A percentile compares a stretch with the other conserved stretches of the same genome.
These are phyloP conservation scores for Drosophila pandora DNA, from an alignment of 1,140 invertebrate species.

Conservation along the genomic window DNA sequence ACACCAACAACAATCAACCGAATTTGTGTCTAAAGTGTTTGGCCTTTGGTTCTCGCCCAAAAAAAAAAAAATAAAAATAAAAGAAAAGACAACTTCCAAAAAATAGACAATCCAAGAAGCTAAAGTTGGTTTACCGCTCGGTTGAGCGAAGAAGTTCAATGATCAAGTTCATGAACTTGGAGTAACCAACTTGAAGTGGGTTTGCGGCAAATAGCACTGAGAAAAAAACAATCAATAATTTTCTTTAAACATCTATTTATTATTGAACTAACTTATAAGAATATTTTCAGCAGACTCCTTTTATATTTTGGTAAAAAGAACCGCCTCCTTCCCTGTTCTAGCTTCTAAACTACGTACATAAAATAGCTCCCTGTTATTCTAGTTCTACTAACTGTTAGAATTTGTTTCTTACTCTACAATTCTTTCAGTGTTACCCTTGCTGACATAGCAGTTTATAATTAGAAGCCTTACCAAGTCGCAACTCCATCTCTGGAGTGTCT, in stretches of 20 bases:
- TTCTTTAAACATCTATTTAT: not conserved
- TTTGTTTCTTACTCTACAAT: not conserved
- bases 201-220: constrained; percentile 32
- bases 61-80: constrained; percentile 11
- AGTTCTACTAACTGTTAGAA: no score
- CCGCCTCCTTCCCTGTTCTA: no score
- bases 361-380: no score
- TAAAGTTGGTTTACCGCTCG: constrained; percentile 62
- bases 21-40: constrained; percentile 53
- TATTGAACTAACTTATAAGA: no score
- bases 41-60: constrained; percentile 4
- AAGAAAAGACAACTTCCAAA: not conserved
- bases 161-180: constrained; percentile 80
- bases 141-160: constrained; percentile 72
- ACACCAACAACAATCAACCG: constrained; percentile 33
- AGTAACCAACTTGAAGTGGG: constrained; percentile 49
- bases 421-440: constrained; percentile 19
- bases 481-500: constrained; percentile 57
- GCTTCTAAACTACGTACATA: no score
- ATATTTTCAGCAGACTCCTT: no score
- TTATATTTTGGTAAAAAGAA: no score
- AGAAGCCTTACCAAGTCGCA: constrained; percentile 60
- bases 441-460: constrained; percentile 80
- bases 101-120: constrained; percentile 40
- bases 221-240: not conserved